phyloP scores from a whole-genome alignment of 1,140 invertebrate species.

The Ooceraea biroi region DNA sequence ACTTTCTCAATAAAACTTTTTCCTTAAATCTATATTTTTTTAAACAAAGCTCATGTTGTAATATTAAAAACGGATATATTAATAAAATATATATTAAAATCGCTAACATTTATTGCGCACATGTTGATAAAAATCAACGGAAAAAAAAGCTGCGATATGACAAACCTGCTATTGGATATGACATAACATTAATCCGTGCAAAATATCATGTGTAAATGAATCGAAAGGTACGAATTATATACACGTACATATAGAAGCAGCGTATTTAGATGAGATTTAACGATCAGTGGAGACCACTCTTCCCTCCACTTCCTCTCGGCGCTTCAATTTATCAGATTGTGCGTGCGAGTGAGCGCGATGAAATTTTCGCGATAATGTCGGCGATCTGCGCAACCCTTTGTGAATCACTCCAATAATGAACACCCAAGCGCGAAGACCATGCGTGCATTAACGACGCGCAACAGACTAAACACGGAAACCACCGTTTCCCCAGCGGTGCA shows the following conservation, averaged over 20 bases:
- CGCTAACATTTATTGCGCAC: no score
- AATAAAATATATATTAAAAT: no score
- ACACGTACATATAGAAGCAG: neutral
- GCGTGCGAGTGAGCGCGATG: slow-evolving; percentile 3
- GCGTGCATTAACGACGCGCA: slow-evolving; percentile 47
- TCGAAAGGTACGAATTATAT: neutral
- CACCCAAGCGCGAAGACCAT: slow-evolving; percentile 19
- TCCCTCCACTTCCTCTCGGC: neutral
- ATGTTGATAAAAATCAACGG: neutral
- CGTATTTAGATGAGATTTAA: neutral
- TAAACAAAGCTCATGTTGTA: no score
- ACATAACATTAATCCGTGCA: no score
- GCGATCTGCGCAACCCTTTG: neutral
- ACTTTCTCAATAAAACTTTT: no score
- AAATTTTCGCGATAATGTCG: slow-evolving; percentile 50
- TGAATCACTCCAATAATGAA: slow-evolving; percentile 48
- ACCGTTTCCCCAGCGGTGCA: slow-evolving; percentile 28
- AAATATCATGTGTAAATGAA: no score
- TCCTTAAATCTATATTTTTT: no score
- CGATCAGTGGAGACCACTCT: neutral
- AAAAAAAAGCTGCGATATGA: no score
- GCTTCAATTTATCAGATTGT: slow-evolving; percentile 14
- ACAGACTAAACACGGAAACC: slow-evolving; percentile 49
- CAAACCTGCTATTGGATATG: no score
- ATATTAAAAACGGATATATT: no score